phyloP scores from a whole-genome alignment of 2,888 invertebrate genomes.

The Noctua pronuba region DNA sequence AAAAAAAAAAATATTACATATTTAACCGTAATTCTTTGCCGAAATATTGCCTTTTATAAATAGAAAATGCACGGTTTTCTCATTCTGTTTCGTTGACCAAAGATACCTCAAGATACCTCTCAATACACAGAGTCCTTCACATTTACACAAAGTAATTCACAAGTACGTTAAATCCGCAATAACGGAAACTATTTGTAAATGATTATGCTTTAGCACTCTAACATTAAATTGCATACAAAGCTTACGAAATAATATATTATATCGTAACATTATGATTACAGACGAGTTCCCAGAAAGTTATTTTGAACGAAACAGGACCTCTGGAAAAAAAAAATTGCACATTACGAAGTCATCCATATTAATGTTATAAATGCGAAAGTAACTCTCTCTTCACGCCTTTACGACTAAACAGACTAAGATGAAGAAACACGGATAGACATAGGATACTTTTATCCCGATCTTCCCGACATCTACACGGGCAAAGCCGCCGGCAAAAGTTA shows the following conservation, averaged over 20 bases:
- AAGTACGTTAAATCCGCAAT: neutral
- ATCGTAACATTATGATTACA: neutral
- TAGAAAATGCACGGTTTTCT: neutral
- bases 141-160: constrained; percentile 6
- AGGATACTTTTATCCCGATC: neutral
- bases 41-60: neutral
- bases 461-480: neutral
- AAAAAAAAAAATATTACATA: too few species aligned
- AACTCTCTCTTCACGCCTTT: neutral
- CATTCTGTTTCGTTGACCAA: neutral
- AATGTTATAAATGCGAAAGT: neutral
- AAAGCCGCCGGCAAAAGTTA: neutral
- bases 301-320: neutral
- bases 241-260: constrained; percentile 4
- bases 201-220: neutral
- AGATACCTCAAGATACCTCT: neutral
- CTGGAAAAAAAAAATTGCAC: constrained; percentile 1
- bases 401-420: neutral
- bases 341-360: neutral
- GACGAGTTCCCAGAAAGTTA: neutral
- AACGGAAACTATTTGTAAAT: neutral
- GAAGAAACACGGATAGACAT: neutral
- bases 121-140: neutral
- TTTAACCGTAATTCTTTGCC: neutral
- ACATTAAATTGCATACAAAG: constrained; percentile 4